Evolutionary conservation across 2,888 invertebrate genomes (phyloP).

Genomic region (Periphyllus acericola): DNA sequence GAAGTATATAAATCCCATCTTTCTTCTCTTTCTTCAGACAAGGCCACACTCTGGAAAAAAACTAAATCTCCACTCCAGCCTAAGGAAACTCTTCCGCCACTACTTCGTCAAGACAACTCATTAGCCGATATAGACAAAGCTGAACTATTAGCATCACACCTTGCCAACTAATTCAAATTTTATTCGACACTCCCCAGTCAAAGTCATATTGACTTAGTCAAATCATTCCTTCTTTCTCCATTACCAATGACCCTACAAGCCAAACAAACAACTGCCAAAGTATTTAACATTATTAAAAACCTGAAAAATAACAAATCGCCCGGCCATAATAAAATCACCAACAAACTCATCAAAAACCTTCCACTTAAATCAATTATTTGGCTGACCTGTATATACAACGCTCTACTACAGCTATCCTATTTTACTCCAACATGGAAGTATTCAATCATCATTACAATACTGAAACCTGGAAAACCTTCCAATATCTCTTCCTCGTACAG

Average conservation of each 20-base stretch:
- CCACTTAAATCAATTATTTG: too few relatives aligned
- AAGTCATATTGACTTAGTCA: too few relatives aligned
- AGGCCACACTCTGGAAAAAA: slow-evolving; percentile 10
- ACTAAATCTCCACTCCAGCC: slow-evolving; percentile 35
- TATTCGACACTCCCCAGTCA: too few relatives aligned
- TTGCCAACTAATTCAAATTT: too few relatives aligned
- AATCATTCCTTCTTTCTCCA: too few relatives aligned
- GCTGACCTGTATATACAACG: slow-evolving; percentile 46
- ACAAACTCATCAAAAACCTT: too few relatives aligned
- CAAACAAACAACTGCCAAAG: too few relatives aligned
- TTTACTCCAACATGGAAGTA: slow-evolving; percentile 64
- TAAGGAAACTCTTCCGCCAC: not conserved
- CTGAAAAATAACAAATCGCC: too few relatives aligned
- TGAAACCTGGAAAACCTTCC: slow-evolving; percentile 38
- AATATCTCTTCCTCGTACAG: slow-evolving; percentile 37
- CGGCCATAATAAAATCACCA: too few relatives aligned
- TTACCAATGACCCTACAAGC: too few relatives aligned
- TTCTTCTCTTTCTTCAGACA: not conserved
- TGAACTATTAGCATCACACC: too few relatives aligned
- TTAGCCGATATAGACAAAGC: slow-evolving; percentile 51
- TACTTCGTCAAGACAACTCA: not conserved
- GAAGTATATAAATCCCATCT: not conserved
- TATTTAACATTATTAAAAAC: too few relatives aligned
- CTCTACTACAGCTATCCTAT: slow-evolving; percentile 62
- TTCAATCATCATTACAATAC: slow-evolving; percentile 35